A percentile compares a stretch with the other conserved stretches of the same genome.
phyloP scores from a whole-genome alignment of 2,113 vertebrate genomes.

The Zosterops japonicus region DNA sequence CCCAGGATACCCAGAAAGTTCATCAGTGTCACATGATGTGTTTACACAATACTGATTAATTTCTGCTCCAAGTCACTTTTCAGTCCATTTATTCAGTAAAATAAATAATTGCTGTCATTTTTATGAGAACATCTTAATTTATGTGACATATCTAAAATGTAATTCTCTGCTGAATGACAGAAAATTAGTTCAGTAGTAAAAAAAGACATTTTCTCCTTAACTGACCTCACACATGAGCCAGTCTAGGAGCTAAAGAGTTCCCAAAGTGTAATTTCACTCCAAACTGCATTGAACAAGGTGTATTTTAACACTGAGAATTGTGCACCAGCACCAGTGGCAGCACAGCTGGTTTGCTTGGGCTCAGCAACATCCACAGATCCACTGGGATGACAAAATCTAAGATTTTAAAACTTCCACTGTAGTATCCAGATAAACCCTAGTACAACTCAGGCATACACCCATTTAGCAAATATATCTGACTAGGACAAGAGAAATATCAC shows the following conservation, averaged over 20 bases:
- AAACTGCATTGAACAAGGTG: neutral
- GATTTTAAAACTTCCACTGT: neutral
- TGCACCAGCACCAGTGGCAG: neutral
- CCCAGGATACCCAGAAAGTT: neutral
- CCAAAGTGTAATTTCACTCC: neutral
- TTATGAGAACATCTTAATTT: neutral
- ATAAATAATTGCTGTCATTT: neutral
- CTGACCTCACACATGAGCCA: neutral
- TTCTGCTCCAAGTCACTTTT: neutral
- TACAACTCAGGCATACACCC: neutral
- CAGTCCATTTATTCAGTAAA: neutral
- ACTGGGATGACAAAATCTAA: neutral
- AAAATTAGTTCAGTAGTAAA: neutral
- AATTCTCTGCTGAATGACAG: neutral
- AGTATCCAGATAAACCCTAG: neutral
- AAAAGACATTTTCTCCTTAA: neutral
- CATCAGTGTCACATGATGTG: neutral
- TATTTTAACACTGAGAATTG: neutral
- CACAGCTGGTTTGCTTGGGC: rapidly evolving
- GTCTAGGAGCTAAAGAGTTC: neutral
- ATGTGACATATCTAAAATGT: neutral
- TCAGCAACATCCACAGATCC: neutral
- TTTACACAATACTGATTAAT: neutral
- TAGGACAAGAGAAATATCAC: neutral
- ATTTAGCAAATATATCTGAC: neutral